Evolutionary conservation across 2,888 invertebrate species (phyloP), one percentile per base, ranked within the genome.

Genomic region (Eledona agricola): DNA sequence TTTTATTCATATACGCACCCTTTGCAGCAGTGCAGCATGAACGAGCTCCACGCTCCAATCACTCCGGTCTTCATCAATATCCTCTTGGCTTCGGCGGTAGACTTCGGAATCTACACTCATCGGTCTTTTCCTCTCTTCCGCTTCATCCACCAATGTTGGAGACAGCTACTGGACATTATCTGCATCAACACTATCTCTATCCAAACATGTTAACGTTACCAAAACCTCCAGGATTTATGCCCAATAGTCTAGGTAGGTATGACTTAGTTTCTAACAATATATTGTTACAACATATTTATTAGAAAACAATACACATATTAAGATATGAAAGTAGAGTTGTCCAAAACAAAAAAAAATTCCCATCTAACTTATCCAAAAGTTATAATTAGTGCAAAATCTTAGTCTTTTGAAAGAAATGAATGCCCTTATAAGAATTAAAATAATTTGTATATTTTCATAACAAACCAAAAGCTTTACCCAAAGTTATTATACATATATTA

Each of bases 1-100:
- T 16, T 51, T 19, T 37, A 51, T 51, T 37, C 37, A 51, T 28
- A 25, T 22, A 29, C 34, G 9, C 35, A 16, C 51, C 37, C 43
- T 23, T 45, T 57, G 7, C 81, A 94, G 94, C 94, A 51, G 94
- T 94, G 10, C 93, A 94, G 72, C 93, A 94, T 74, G 94, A 94
- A 76, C 79, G 94, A 57, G 92, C 93, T 4, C 92, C 93, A 0
- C 81, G 93, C 28, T 78, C 82, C 1, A 68, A 75, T 1, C 74
- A 75, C 16, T 60, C 69, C 15, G 72, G 74, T 68, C 51, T 69
- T 7, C 74, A 69, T 38, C 72, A 72, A 43, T 71, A 73, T 49
- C 67, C 72, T n/a, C 38, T 71, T 10, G 64, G 69, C 46, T 60
- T 71, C 52, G 63, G 70, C 13, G 62, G 67, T 29, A 59, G 74